Evolutionary conservation across 2,113 vertebrate genomes (phyloP).

Genomic region (Oceanodroma tethys): DNA sequence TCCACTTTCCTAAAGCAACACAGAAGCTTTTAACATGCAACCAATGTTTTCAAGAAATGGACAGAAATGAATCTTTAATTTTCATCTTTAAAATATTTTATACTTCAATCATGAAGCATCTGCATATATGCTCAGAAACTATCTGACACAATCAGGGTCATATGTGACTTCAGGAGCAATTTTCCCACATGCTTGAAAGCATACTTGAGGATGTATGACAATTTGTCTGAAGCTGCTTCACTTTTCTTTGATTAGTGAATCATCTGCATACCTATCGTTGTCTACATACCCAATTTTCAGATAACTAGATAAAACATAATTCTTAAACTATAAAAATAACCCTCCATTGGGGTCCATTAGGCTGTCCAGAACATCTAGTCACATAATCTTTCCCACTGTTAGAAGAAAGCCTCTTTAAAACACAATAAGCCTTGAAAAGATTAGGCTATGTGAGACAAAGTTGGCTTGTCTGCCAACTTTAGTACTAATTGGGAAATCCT

Average conservation of each 20-base stretch:
- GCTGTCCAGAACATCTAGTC: not conserved
- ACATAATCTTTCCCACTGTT: not conserved
- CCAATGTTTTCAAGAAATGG: not conserved
- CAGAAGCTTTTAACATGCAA: not conserved
- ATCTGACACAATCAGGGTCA: not conserved
- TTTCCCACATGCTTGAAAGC: not conserved
- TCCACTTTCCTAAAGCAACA: not conserved
- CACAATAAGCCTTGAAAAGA: not conserved
- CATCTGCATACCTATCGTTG: not conserved
- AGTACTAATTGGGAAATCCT: not conserved
- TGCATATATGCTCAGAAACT: not conserved
- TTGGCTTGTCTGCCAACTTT: not conserved
- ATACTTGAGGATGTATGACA: not conserved
- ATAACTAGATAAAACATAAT: not conserved
- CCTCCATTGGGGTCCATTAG: not conserved
- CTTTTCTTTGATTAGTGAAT: not conserved
- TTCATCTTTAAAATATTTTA: not conserved
- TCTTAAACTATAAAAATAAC: not conserved
- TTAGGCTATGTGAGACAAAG: not conserved
- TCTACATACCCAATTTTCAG: not conserved
- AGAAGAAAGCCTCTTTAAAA: not conserved
- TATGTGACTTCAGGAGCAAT: not conserved
- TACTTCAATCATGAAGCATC: not conserved
- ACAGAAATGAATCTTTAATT: not conserved
- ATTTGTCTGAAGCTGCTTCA: not conserved